Evolutionary conservation across 53 echinoderm and acorn worm species (phyloP), one percentile per base, ranked within the genome.

Genomic region (Zoroaster sp.): DNA sequence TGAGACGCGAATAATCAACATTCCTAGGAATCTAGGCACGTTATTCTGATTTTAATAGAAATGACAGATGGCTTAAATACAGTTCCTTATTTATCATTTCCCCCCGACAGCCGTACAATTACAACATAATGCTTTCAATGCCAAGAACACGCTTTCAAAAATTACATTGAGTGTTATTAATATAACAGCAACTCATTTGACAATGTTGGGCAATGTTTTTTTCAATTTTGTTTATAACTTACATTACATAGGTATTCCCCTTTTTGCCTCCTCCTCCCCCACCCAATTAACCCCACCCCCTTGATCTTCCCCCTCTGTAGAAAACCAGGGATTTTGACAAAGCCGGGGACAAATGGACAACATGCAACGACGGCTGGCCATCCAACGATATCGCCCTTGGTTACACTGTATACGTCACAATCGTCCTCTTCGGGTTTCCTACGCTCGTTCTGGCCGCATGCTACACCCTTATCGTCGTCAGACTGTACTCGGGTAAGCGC

Each of bases 361-460:
- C 66, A 0, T 94, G 94, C 35, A 80, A 81, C 75, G 83, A 73
- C 30, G 89, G 38, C 33, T 94, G 94, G 94, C 55, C 89, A 8
- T 28, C 32, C 17, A 46, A 21, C 4, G 23, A 38, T 4, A n/a
- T 72, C 15, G 77, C 86, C 32, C 69, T 78, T 18, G 76, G 86
- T 39, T 94, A 94, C 72, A 47, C 83, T 15, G 39, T 92, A 38
- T 94, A 94, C 66, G 35, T 90, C 23, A 78, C 85, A 18, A 41
- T 87, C 30, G 52, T 92, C n/a, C 41, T 94, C 11, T 87, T 92
- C 44, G 74, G 67, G 23, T 18, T 89, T 31, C 94, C 94, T 2
- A 37, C 89, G 28, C 32, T 94, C 1, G 34, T 89, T 33, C 42
- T 94, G 12, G 55, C 83, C 20, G 75, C 74, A 17, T 89, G 92